Base-by-base conservation (phyloP, 2,797 vertebrate genomes). In the Poecilia gillii region DNA sequence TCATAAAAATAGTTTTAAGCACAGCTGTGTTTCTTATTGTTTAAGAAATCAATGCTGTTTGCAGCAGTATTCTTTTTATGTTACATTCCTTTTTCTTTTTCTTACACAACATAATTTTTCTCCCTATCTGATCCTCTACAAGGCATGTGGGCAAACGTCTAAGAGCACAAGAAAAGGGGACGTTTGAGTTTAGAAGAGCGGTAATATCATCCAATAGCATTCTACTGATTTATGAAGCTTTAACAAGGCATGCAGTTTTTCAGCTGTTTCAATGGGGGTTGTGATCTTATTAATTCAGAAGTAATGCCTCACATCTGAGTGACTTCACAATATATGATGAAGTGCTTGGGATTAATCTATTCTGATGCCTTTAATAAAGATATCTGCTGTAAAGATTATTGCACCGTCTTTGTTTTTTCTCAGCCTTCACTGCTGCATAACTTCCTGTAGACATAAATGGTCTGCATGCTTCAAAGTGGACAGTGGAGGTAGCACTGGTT, bases 1-100 rank as follows among this genome's bases (percentile, higher is more conserved):
- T 77, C 70, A 41, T 8, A 33, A 33, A 71, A 74, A 45, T 55
- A 33, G 45, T 36, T 72, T 43, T 77, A 78, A 86, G 86, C 66
- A 73, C 79, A 71, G 81, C 55, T 45, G 33, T 74, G 59, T 4
- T 77, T 77, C 20, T 23, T 78, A 41, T 79, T 51, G 71, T 78
- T 72, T 47, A 6, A 80, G 43, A 71, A 39, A 55, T 73, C 2
- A 47, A 4, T 39, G 46, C 31, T 25, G 20, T 62, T 53, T 39
- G 33, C 73, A n/a, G 6, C 4, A 36, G 20, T 72, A 45, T 85
- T n/a, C 20, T 68, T 14, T 33, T 31, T 75, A 31, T 16, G 23
- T 43, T 46, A 2, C 14, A 33, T 0, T n/a, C 11, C 14, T 41
- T 25, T 4, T 51, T 43, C 11, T 45, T 45, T 51, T 51, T 49